Base-by-base conservation (phyloP, 2,797 vertebrate genomes). In the Epinephelus malabaricus region DNA sequence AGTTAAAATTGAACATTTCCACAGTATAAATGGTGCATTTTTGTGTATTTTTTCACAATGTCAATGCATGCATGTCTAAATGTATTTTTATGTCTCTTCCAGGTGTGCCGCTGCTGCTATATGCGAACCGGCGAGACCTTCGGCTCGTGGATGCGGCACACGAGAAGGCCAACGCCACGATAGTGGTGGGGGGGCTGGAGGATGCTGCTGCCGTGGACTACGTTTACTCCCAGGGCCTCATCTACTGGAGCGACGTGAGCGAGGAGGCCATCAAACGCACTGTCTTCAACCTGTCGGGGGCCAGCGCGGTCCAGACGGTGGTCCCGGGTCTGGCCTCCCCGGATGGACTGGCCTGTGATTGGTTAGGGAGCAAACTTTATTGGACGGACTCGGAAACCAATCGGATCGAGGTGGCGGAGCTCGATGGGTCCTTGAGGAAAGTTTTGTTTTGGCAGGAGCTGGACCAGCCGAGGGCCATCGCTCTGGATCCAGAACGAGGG, bases 351-450 rank as follows among this genome's bases (percentile, higher is more conserved):
- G 98, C 98, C 11, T 99, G 98, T 23, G 98, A 99, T 92, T 99
- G 98, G 98, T 88, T 98, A 63, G 98, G 97, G 51, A 96, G 95
- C 68, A 99, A 99, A 89, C 92, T 99, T 2, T 99, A 99, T 90
- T 99, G 98, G 98, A 99, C 98, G 0, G 98, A 99, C 95, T 99
- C 98, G 0, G 98, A 99, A 84, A 98, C 97, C 58, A 99, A 99
- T 79, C 95, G 98, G 11, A 97, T 99, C 11, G 98, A 99, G 93
- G 98, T 99, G 89, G 95, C 98, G 0, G 97, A 99, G 91, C 95
- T 99, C 73, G 97, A 99, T 0, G 98, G 98, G 50, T 93, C 96
- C 0, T 84, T 97, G 87, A 96, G 98, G 81, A 99, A 98, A 83
- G 98, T 99, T 78, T 88, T 99, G 83, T 99, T 99, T 90, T 99